Evolutionary conservation across 2,797 vertebrate species (phyloP), one percentile per base, ranked within the genome.

Genomic region (Sebastes reedi): DNA sequence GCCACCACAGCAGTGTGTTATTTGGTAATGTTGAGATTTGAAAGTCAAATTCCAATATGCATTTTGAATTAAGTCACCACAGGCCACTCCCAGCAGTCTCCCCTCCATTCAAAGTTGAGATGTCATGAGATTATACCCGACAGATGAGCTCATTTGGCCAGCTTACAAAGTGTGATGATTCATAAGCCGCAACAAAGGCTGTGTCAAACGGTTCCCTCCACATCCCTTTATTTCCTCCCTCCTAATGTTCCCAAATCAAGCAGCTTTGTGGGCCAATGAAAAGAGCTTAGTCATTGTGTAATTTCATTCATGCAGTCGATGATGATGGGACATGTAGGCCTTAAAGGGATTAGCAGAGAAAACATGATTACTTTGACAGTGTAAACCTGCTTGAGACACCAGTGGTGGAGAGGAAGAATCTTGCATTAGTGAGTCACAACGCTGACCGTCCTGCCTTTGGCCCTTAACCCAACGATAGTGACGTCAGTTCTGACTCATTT

Each of bases 271-370:
- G 83, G 78, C 86, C 88, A 90, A 79, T 87, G 77, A 80, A 91
- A 90, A 89, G 86, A 84, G 89, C 87, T 91, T 89, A 94, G 87
- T 92, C 86, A 89, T 91, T 94, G 91, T 88, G 87, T 79, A 74
- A 88, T 81, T 90, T 91, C 81, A 87, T 92, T 91, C 89, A 88
- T 87, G 75, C 85, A 81, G 74, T 60, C 62, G 54, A 72, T 79
- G 83, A 91, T 82, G 87, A 89, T 78, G 76, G 86, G 80, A 89
- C 87, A 84, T 73, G 75, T 84, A 76, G 82, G 80, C 76, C 88
- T 91, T 80, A 81, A 88, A 80, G 79, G 90, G 90, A 93, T 95
- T 94, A 93, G 72, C 75, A 18, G 83, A 68, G 69, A 75, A 87
- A 88, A 81, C 87, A 83, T 82, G 87, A 92, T 93, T 91, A 82